Percentiles rank a stretch among this genome's conserved stretches.
Evolutionary conservation across 2,113 vertebrate species (phyloP).

Genomic region (Tauraco erythrolophus): DNA sequence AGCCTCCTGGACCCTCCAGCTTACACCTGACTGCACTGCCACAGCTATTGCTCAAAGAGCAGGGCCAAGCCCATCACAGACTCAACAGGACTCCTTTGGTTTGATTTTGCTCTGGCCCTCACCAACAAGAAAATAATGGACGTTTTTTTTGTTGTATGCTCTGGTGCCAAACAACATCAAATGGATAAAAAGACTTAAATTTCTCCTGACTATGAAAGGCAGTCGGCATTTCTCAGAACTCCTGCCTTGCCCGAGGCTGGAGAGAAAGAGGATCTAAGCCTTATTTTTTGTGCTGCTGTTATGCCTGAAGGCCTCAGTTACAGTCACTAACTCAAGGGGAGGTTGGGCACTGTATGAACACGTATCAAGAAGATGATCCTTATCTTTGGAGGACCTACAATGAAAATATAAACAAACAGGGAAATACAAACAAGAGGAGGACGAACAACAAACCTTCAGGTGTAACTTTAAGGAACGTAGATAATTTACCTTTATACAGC

Average conservation of each 20-base stretch:
- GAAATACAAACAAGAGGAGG: neutral
- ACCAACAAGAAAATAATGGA: neutral
- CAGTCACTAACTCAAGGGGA: neutral
- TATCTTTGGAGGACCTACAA: neutral
- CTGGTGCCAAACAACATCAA: neutral
- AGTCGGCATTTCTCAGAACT: neutral
- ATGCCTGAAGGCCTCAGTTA: neutral
- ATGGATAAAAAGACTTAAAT: neutral
- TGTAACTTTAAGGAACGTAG: neutral
- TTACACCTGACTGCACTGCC: neutral
- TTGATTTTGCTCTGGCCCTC: neutral
- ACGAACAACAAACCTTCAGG: neutral
- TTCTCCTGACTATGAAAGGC: neutral
- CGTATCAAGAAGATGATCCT: neutral
- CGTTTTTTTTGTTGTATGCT: neutral
- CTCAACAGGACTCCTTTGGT: neutral
- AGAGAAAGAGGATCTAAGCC: neutral
- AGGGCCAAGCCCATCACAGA: neutral
- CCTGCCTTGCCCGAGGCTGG: neutral
- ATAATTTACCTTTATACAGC: constrained; percentile 73
- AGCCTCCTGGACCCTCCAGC: neutral
- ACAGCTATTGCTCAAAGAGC: neutral
- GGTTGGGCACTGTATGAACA: neutral
- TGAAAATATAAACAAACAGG: neutral
- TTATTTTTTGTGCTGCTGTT: neutral